Conservation (phyloP, 2,113 vertebrate genomes). For the Nannospalax galili region DNA sequence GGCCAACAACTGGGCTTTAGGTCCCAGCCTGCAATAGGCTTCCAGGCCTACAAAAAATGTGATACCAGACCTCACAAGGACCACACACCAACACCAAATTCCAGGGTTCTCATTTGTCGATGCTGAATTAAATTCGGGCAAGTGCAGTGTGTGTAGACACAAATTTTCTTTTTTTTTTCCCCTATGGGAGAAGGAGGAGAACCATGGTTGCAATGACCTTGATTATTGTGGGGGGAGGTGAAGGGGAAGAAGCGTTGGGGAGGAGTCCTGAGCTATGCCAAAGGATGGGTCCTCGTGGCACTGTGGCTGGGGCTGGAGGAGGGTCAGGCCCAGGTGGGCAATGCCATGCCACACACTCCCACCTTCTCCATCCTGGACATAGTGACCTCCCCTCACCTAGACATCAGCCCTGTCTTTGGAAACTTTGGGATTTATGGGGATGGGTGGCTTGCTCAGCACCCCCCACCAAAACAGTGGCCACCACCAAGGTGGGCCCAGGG, state of each 20-base stretch:
- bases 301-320: background rate
- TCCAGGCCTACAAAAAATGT: accelerated
- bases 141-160: background rate
- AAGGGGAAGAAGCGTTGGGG: background rate
- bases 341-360: too few species aligned
- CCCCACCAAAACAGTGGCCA: background rate
- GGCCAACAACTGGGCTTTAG: background rate
- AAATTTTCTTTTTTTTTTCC: background rate
- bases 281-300: background rate
- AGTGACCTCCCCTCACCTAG: background rate
- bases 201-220: accelerated
- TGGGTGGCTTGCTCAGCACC: too few species aligned
- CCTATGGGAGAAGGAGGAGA: background rate
- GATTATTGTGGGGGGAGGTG: accelerated
- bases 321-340: background rate
- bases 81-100: accelerated
- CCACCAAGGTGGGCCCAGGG: background rate
- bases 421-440: background rate
- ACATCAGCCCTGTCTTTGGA: background rate
- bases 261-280: background rate
- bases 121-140: too few species aligned
- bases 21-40: accelerated
- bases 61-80: background rate
- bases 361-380: background rate
- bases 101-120: background rate